Evolutionary conservation across 1,140 invertebrate species (phyloP).

Genomic region (Sycophila sp.): DNA sequence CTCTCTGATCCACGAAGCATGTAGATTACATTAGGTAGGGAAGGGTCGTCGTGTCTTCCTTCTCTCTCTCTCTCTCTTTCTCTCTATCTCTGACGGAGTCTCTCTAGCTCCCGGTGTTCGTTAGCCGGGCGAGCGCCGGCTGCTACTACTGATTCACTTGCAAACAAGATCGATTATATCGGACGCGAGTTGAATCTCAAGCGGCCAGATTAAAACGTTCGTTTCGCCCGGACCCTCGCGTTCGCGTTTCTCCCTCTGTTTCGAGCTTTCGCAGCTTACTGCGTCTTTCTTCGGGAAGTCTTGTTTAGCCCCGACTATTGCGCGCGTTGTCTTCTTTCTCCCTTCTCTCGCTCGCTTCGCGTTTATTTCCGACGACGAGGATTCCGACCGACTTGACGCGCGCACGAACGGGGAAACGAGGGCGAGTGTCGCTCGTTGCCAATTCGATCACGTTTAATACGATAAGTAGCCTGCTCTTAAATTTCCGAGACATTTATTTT

Average conservation of each 20-base stretch:
- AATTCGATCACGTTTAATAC: too few relatives aligned
- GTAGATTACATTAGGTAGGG: conserved; percentile 52
- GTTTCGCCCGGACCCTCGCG: conserved; percentile 40
- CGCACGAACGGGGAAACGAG: too few relatives aligned
- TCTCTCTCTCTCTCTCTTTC: neutral
- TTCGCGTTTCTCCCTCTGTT: conserved; percentile 36
- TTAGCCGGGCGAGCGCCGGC: conserved; percentile 27
- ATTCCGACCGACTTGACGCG: too few relatives aligned
- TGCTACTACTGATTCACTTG: conserved; percentile 55
- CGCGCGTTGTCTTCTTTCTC: too few relatives aligned
- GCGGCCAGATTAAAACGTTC: conserved; percentile 54
- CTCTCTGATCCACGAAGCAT: conserved; percentile 44
- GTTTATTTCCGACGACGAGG: too few relatives aligned
- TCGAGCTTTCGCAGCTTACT: neutral
- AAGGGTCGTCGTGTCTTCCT: conserved; percentile 30
- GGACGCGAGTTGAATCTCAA: conserved; percentile 51
- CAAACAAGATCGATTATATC: conserved; percentile 60
- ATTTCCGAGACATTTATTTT: too few relatives aligned
- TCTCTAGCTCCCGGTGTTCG: conserved; percentile 2
- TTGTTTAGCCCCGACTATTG: too few relatives aligned
- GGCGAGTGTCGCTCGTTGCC: too few relatives aligned
- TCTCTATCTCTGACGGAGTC: neutral
- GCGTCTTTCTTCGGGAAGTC: neutral
- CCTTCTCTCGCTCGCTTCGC: neutral
- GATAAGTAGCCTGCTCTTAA: too few relatives aligned